These are phyloP conservation scores for Ptilorrhoa leucosticta DNA, from an alignment of 2,113 vertebrate species.

Conservation along the genomic window DNA sequence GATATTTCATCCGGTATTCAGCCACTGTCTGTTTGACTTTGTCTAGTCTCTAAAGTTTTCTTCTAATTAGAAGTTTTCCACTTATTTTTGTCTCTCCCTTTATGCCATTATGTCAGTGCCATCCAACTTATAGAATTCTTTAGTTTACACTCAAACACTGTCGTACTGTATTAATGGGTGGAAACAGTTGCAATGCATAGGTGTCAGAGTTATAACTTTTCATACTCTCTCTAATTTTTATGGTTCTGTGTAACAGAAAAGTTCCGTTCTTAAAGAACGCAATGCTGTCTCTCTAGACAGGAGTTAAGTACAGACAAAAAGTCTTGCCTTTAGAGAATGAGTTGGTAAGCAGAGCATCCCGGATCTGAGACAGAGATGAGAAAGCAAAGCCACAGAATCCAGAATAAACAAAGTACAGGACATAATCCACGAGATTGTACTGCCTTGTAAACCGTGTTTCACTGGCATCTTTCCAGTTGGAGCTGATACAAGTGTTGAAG, in stretches of 20 bases:
- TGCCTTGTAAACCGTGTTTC: background rate
- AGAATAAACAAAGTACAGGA: slow-evolving; percentile 7
- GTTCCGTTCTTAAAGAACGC: background rate
- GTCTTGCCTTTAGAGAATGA: background rate
- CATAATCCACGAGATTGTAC: background rate
- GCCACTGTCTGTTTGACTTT: background rate
- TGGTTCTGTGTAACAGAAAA: background rate
- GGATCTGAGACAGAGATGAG: background rate
- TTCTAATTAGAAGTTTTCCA: background rate
- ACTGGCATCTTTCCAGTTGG: background rate
- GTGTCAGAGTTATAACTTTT: background rate
- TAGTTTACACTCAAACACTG: background rate
- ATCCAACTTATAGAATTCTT: background rate
- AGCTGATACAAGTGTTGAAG: background rate
- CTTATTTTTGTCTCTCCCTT: background rate
- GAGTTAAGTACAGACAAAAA: background rate
- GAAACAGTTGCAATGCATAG: background rate
- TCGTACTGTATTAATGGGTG: background rate
- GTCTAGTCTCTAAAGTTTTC: background rate
- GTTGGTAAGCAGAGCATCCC: background rate
- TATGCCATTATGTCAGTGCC: background rate
- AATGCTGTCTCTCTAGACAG: background rate
- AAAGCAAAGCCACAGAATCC: background rate
- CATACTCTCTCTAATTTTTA: background rate
- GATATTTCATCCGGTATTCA: background rate